Evolutionary conservation across 2,888 invertebrate genomes (phyloP).

Genomic region (Ceriagrion tenellum): DNA sequence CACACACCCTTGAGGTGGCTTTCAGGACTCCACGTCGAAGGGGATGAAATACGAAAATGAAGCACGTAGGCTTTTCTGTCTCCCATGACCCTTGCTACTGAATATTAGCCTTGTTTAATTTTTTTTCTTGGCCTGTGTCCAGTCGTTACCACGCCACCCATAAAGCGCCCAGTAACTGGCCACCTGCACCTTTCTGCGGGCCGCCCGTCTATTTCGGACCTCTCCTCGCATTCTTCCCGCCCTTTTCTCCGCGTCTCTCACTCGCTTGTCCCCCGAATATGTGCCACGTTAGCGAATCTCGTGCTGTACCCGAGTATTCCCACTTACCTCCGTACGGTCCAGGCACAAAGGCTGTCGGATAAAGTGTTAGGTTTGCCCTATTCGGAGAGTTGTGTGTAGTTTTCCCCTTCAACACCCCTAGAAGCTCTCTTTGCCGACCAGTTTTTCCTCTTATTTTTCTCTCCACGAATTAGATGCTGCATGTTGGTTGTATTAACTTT

Average conservation of each 20-base stretch:
- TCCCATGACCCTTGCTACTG: not conserved
- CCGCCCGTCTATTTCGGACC: conserved; percentile 32
- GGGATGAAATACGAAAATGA: too few species aligned
- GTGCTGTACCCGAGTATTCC: not conserved
- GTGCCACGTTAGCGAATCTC: not conserved
- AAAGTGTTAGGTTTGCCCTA: too few species aligned
- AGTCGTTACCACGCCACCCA: not conserved
- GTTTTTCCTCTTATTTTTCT: too few species aligned
- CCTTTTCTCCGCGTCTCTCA: not conserved
- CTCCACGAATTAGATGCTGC: too few species aligned
- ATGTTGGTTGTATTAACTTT: too few species aligned
- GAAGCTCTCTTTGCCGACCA: too few species aligned
- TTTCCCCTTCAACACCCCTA: too few species aligned
- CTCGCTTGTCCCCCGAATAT: not conserved
- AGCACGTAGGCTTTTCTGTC: too few species aligned
- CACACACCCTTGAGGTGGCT: too few species aligned
- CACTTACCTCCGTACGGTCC: not conserved
- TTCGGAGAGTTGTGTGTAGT: too few species aligned
- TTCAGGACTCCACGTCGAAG: too few species aligned
- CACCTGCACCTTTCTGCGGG: not conserved
- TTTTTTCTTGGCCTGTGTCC: not conserved
- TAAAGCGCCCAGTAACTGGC: not conserved
- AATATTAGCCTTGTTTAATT: not conserved
- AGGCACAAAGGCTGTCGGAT: not conserved
- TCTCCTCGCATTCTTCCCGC: not conserved